Evolutionary conservation across 2,797 vertebrate genomes (phyloP).

Genomic region (Lateolabrax maculatus): DNA sequence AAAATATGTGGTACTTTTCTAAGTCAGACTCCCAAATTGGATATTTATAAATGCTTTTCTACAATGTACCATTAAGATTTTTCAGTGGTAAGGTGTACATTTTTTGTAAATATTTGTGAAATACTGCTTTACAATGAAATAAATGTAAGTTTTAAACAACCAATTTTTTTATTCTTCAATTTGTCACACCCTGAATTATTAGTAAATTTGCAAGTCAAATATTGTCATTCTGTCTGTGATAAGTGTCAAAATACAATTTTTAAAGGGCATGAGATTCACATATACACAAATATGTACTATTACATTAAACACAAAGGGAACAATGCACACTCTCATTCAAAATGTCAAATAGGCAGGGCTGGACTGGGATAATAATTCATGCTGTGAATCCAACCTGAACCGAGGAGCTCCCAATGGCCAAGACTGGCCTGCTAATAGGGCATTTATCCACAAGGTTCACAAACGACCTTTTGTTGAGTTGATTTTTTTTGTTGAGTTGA

Average conservation of each 20-base stretch:
- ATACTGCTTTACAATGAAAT: constrained; percentile 67
- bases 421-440: too few species aligned
- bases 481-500: background rate
- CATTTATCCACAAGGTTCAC: background rate
- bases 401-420: too few species aligned
- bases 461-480: background rate
- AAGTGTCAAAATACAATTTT: background rate
- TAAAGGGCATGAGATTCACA: background rate
- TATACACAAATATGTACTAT: background rate
- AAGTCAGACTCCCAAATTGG: constrained; percentile 33
- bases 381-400: background rate
- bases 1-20: constrained; percentile 50
- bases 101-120: constrained; percentile 81
- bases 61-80: constrained; percentile 30
- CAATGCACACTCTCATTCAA: background rate
- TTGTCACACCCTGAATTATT: background rate
- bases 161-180: background rate
- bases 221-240: background rate
- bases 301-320: background rate
- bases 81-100: constrained; percentile 62
- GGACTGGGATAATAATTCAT: background rate
- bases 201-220: background rate
- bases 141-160: constrained; percentile 65
- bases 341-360: background rate
- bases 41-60: constrained; percentile 65